Conservation (phyloP, 2,113 vertebrate genomes). For the Ornithorhynchus anatinus region DNA sequence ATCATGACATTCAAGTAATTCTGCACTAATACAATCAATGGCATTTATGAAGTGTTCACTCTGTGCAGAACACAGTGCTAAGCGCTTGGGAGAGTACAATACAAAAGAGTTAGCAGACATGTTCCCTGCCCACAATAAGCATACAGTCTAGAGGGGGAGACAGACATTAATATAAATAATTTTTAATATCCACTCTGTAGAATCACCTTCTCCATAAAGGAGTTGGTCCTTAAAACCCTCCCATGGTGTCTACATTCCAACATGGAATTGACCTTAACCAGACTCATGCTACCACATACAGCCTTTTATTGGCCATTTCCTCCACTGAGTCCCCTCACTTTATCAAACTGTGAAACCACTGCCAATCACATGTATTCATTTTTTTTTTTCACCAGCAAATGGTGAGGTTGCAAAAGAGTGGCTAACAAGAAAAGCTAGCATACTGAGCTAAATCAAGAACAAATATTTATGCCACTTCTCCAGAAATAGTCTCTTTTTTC, state of each 20-base stretch:
- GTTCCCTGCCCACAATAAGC: too few species aligned
- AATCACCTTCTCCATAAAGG: conserved; percentile 26
- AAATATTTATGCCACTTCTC: conserved; percentile 16
- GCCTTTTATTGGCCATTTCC: not conserved
- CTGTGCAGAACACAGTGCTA: too few species aligned
- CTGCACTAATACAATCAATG: conserved; percentile 6
- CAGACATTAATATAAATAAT: too few species aligned
- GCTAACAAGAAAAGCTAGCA: conserved; percentile 3
- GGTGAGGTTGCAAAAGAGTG: not conserved
- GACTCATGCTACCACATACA: not conserved
- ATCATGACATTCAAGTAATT: conserved; percentile 25
- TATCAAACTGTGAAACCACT: conserved; percentile 5
- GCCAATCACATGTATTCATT: conserved; percentile 3
- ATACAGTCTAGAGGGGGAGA: too few species aligned
- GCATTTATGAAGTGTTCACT: conserved; percentile 14
- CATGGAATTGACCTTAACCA: not conserved
- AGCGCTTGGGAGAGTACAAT: too few species aligned
- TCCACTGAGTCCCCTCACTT: conserved; percentile 11
- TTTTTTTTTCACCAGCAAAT: conserved; percentile 7
- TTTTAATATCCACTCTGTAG: too few species aligned
- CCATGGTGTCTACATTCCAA: conserved; percentile 24
- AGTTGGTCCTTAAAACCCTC: conserved; percentile 1
- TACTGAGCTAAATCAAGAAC: not conserved
- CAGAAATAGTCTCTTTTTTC: conserved; percentile 13
- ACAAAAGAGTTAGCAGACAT: too few species aligned